A percentile compares a stretch with the other conserved stretches of the same genome.
Evolutionary conservation across 1,140 invertebrate species (phyloP).

Genomic region (Papilio helenus): DNA sequence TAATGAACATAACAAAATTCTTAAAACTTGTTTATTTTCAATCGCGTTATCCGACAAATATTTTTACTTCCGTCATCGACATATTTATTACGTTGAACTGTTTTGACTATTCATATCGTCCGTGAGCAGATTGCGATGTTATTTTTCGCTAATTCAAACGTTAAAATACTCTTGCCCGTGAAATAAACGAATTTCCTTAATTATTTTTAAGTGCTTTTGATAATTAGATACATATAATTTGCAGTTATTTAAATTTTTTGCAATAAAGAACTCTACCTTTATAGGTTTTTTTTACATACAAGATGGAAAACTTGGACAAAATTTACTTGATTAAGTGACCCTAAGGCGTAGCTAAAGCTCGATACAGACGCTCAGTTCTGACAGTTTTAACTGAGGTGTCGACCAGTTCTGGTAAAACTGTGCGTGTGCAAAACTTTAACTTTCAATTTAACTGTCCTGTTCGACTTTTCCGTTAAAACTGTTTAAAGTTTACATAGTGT

Average conservation of each 20-base stretch:
- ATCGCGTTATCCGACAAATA: constrained; percentile 3
- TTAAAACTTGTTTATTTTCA: background rate
- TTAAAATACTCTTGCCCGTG: background rate
- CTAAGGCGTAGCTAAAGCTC: no score
- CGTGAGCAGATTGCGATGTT: background rate
- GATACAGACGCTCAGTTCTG: no score
- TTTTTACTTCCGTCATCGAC: constrained; percentile 12
- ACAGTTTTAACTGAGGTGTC: no score
- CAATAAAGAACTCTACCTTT: no score
- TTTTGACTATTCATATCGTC: constrained; percentile 14
- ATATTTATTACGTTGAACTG: constrained; percentile 15
- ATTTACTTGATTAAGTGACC: no score
- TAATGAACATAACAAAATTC: background rate
- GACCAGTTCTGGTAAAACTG: no score
- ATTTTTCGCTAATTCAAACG: constrained; percentile 6
- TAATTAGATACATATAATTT: background rate
- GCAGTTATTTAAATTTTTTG: background rate
- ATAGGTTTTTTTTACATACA: no score
- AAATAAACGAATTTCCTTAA: background rate
- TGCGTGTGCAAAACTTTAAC: no score
- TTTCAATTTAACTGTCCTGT: no score
- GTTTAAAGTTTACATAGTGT: no score
- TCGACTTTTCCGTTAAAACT: no score
- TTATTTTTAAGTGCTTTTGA: background rate
- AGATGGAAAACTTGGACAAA: no score